Conservation (phyloP, 2,113 vertebrate species). For the Phasianus colchicus region DNA sequence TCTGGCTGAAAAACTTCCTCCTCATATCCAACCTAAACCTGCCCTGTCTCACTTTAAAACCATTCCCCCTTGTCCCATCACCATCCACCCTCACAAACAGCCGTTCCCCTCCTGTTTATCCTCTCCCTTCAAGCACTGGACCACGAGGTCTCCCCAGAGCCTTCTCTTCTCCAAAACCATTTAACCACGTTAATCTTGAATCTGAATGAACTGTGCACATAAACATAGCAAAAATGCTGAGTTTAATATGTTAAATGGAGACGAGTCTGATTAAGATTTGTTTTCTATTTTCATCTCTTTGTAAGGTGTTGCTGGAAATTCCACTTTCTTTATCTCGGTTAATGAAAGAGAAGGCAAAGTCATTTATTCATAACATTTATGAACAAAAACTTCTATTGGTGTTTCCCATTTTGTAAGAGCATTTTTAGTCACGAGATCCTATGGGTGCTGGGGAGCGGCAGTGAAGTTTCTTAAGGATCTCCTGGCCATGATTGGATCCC, state of each 20-base stretch:
- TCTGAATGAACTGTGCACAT: slow-evolving; percentile 22
- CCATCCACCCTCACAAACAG: no score
- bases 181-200: slow-evolving; percentile 42
- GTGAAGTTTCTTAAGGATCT: no score
- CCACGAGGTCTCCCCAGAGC: no score
- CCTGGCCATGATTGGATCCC: no score
- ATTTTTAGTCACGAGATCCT: background rate
- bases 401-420: rapidly evolving
- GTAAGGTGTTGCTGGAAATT: background rate
- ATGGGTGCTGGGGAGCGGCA: background rate
- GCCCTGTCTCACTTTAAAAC: no score
- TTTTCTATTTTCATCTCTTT: slow-evolving; percentile 7
- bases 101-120: no score
- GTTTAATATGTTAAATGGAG: slow-evolving; percentile 27
- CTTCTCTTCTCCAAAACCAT: no score
- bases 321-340: background rate
- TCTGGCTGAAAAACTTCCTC: no score
- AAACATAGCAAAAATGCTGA: background rate
- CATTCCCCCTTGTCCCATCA: no score
- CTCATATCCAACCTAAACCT: no score
- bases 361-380: background rate
- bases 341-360: background rate
- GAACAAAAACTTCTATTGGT: rapidly evolving
- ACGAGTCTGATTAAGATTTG: background rate
- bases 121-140: no score